Conservation (phyloP, 2,888 invertebrate genomes). For the Hermaeophaga mercurialis region DNA sequence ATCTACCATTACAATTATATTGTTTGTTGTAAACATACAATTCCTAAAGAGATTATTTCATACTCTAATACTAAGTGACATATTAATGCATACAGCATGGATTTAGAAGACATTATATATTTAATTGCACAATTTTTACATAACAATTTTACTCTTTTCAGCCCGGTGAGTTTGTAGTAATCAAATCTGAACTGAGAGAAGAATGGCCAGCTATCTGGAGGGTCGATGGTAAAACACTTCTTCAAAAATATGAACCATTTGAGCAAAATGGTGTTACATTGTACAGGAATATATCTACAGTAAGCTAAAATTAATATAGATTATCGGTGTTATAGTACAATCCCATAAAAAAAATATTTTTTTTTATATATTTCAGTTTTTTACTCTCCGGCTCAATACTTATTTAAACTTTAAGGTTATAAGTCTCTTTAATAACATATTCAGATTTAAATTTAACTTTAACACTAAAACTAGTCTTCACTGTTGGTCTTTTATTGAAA, state of each 20-base stretch:
- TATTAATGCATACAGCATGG: background rate
- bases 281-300: constrained; percentile 86
- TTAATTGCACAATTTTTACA: constrained; percentile 25
- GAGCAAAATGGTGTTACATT: constrained; percentile 80
- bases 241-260: constrained; percentile 84
- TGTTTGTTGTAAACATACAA: too few species aligned
- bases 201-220: constrained; percentile 91
- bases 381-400: too few species aligned
- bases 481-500: too few species aligned
- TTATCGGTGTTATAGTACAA: background rate
- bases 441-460: too few species aligned
- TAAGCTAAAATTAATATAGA: constrained; percentile 57
- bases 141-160: constrained; percentile 56
- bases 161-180: constrained; percentile 88
- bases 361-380: too few species aligned
- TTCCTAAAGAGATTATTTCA: too few species aligned
- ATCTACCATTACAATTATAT: too few species aligned
- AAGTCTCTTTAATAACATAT: too few species aligned
- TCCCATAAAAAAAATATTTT: too few species aligned
- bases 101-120: background rate
- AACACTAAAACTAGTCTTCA: too few species aligned
- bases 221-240: constrained; percentile 81
- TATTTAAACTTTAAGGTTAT: too few species aligned
- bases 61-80: too few species aligned
- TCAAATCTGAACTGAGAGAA: constrained; percentile 79